These are phyloP conservation scores for Coelogynopora nodosa DNA, from an alignment of 2,888 invertebrate species.

Conservation along the genomic window DNA sequence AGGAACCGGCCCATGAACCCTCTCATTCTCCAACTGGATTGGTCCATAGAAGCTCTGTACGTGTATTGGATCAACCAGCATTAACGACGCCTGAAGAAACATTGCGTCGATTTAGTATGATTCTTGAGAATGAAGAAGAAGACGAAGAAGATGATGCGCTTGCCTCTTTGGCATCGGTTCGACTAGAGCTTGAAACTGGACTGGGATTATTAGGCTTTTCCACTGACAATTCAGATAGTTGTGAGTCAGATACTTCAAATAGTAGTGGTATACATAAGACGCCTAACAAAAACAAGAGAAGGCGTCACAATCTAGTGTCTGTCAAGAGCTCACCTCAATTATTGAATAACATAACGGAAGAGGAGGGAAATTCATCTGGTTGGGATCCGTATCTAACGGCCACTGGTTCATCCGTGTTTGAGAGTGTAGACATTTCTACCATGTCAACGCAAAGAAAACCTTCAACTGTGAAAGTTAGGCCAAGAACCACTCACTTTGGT, in stretches of 20 bases:
- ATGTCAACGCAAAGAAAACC: no score
- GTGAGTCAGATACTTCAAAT: not conserved
- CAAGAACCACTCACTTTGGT: no score
- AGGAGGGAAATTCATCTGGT: not conserved
- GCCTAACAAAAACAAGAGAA: not conserved
- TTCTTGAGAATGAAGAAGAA: conserved; percentile 46
- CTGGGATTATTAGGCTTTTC: not conserved
- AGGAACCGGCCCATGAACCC: not conserved
- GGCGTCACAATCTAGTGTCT: not conserved
- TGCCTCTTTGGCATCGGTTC: not conserved
- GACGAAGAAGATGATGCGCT: conserved; percentile 31
- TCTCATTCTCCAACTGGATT: not conserved
- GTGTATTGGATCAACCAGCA: not conserved
- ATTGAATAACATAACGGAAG: not conserved
- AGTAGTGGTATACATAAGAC: not conserved
- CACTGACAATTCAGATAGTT: not conserved
- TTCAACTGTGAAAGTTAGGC: no score
- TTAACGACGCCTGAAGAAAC: conserved; percentile 33
- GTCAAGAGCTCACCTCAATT: not conserved
- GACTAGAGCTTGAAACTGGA: not conserved
- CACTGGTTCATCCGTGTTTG: not conserved
- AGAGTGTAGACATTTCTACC: no score
- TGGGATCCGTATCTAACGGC: not conserved
- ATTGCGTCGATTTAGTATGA: conserved; percentile 44
- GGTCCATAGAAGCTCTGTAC: not conserved